Conservation (phyloP, 2,113 vertebrate genomes). For the Gobius niger region DNA sequence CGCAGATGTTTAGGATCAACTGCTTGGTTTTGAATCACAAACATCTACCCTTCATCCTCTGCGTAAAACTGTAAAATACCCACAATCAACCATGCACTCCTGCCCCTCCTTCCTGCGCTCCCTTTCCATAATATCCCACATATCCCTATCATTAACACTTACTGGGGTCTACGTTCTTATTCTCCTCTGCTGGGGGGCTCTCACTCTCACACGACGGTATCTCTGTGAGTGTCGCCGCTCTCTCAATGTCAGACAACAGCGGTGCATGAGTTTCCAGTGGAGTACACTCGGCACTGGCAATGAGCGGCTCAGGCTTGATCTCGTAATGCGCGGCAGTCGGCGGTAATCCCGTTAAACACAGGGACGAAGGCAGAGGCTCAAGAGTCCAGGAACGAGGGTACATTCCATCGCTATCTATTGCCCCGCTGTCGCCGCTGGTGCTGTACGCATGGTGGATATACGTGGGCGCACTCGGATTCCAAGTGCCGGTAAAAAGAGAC, state of each 20-base stretch:
- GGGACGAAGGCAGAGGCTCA: conserved; percentile 88
- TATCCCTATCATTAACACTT: conserved; percentile 56
- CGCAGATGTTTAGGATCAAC: background rate
- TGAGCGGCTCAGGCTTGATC: conserved; percentile 92
- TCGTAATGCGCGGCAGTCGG: conserved; percentile 88
- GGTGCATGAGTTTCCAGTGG: conserved; percentile 91
- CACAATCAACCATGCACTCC: background rate
- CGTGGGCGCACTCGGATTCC: conserved; percentile 89
- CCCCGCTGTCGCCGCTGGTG: conserved; percentile 84
- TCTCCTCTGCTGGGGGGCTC: conserved; percentile 80
- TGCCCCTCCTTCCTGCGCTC: background rate
- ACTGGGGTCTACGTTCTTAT: conserved; percentile 87
- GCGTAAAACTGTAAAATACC: background rate
- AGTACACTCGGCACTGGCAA: conserved; percentile 84
- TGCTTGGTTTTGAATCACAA: background rate
- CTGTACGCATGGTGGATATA: conserved; percentile 88
- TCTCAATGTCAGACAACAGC: conserved; percentile 90
- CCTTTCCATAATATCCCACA: background rate
- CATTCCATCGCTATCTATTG: conserved; percentile 91
- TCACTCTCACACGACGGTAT: conserved; percentile 84
- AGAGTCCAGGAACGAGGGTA: conserved; percentile 93
- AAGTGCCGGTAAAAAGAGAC: conserved; percentile 89
- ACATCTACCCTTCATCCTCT: background rate
- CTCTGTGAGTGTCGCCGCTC: conserved; percentile 85
- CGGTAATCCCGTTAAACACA: conserved; percentile 93